Percentiles rank a stretch among this genome's conserved stretches.
These are phyloP conservation scores for Hydrolagus colliei DNA, from an alignment of 2,797 vertebrate species.

Conservation along the genomic window DNA sequence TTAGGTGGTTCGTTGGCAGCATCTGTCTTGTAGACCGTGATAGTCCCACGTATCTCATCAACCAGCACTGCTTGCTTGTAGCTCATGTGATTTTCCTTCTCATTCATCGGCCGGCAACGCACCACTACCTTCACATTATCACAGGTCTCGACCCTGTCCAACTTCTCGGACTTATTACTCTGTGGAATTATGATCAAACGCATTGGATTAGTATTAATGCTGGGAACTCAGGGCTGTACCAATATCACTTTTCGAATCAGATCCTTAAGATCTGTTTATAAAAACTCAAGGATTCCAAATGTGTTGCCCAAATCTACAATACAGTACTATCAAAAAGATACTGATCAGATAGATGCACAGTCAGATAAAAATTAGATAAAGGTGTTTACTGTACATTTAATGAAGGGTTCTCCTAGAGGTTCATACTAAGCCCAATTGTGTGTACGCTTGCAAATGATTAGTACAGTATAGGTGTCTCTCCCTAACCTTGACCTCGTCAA, in stretches of 20 bases:
- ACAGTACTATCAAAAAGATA: too few species aligned
- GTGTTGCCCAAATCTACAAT: too few species aligned
- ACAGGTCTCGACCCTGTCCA: constrained; percentile 71
- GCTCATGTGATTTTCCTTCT: constrained; percentile 79
- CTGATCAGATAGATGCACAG: too few species aligned
- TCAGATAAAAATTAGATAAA: too few species aligned
- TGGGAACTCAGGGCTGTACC: neutral
- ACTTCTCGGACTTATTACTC: constrained; percentile 78
- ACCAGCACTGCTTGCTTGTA: constrained; percentile 78
- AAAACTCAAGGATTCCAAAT: too few species aligned
- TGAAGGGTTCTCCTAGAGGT: too few species aligned
- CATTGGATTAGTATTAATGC: neutral
- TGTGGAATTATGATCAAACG: constrained; percentile 40
- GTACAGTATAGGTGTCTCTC: too few species aligned
- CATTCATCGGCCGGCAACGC: constrained; percentile 88
- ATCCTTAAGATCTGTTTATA: neutral
- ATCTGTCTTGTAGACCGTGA: constrained; percentile 87
- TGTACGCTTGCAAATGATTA: too few species aligned
- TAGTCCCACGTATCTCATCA: constrained; percentile 91
- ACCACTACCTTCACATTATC: constrained; percentile 97
- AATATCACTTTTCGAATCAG: neutral
- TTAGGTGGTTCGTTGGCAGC: constrained; percentile 87
- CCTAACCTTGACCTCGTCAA: too few species aligned
- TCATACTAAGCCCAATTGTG: too few species aligned
- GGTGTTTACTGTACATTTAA: too few species aligned